Percentiles rank a stretch among this genome's conserved stretches.
phyloP scores from a whole-genome alignment of 2,113 vertebrate species.

The Formicarius rufipectus region DNA sequence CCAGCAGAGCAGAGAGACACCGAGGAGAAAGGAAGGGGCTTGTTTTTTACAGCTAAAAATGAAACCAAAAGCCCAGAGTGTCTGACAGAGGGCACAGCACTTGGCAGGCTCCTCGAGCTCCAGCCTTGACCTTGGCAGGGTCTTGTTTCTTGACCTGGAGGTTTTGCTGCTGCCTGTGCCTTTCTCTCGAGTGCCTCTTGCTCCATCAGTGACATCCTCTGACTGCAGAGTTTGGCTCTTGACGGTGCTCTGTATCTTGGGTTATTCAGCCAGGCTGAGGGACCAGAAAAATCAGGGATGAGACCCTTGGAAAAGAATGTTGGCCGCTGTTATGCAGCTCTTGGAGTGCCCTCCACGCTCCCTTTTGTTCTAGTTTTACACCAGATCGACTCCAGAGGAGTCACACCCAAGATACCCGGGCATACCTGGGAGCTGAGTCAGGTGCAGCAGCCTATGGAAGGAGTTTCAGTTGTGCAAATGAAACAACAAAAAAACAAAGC shows the following conservation, averaged over 20 bases:
- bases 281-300: neutral
- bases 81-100: neutral
- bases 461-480: slow-evolving; percentile 49
- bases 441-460: neutral
- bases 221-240: neutral
- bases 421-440: slow-evolving; percentile 45
- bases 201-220: neutral
- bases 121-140: neutral
- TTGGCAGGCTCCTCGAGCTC: neutral
- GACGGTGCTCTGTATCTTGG: rapidly evolving
- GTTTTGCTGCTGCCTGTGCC: neutral
- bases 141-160: rapidly evolving
- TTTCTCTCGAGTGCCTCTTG: neutral
- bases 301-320: rapidly evolving
- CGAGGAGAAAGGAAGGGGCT: neutral
- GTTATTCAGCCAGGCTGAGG: neutral
- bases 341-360: neutral
- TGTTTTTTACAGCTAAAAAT: neutral
- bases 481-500: neutral
- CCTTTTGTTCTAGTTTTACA: neutral
- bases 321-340: rapidly evolving
- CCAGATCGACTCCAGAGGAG: neutral
- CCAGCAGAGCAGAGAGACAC: neutral
- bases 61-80: neutral
- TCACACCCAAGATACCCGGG: neutral